Percentiles rank a stretch among this genome's conserved stretches.
phyloP scores from a whole-genome alignment of 2,113 vertebrate species.

The Myrmophylax atrothorax region DNA sequence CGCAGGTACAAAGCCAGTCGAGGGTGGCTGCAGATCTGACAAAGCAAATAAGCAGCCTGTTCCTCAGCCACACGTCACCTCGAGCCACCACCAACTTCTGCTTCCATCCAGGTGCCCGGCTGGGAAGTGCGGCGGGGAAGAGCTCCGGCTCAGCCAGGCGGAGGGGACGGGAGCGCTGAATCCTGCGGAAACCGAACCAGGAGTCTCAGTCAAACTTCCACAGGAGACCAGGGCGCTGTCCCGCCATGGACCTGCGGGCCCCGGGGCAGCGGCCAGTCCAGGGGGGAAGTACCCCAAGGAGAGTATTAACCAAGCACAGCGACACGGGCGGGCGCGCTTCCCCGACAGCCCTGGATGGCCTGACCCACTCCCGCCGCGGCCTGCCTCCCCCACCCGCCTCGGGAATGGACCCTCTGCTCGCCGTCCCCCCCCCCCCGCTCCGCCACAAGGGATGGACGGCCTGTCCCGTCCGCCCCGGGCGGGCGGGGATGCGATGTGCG shows the following conservation, averaged over 20 bases:
- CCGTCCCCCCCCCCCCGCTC: too few species aligned
- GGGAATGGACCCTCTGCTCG: background rate
- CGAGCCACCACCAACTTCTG: background rate
- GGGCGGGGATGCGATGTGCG: too few species aligned
- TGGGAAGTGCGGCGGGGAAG: background rate
- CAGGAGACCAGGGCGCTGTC: background rate
- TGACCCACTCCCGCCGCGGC: too few species aligned
- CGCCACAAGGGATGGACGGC: too few species aligned
- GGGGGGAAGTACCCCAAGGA: accelerated
- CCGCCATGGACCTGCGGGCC: too few species aligned
- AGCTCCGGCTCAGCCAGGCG: background rate
- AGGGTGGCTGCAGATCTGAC: background rate
- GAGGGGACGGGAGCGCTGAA: background rate
- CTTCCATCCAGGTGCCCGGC: background rate
- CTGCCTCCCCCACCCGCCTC: background rate
- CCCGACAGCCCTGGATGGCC: accelerated
- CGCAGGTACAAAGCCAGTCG: too few species aligned
- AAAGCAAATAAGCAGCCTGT: background rate
- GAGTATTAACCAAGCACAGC: accelerated
- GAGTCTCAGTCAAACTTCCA: background rate
- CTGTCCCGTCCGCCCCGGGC: too few species aligned
- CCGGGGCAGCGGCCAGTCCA: background rate
- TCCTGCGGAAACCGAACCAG: background rate
- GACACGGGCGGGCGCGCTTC: accelerated
- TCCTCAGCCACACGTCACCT: background rate